Evolutionary conservation across 2,888 invertebrate species (phyloP), one percentile per base, ranked within the genome.

Genomic region (Dorcus hopei): DNA sequence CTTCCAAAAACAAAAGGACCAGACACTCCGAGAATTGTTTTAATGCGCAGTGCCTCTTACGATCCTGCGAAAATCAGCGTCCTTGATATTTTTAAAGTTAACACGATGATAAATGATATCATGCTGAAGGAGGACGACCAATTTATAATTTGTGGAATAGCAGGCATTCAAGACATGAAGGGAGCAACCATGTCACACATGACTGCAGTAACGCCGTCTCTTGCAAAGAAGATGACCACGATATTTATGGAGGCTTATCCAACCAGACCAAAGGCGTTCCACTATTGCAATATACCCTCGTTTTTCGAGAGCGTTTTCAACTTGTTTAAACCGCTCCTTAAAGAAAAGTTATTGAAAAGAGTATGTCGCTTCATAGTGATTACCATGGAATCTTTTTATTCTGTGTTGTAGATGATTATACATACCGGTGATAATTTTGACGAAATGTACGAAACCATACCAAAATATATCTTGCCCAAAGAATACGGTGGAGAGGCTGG

Each of bases 401-500:
- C 45, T 47, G 41, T 59, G 23, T 79, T 79, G 38, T 74, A 85
- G 85, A 73, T 85, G 57, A 76, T 77, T 60, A 78, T 85, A 2
- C 82, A 84, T 66, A 58, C 51, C 3, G 80, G 77, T 57, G 74
- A 79, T 52, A 76, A 82, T 66, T 77, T 80, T 57, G 82, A 85
- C 0, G 81, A 81, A 19, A 76, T 89, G 52, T 83, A 83, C 66
- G 77, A 85, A 65, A 68, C 80, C 51, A 78, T 88, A 14, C 84
- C 87, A 0, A 81, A 82, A 65, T 80, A 82, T 2, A 76, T 83
- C 48, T 74, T 89, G 48, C 88, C 88, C 0, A 74, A 72, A 5
- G 88, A 89, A 70, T 88, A 88, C 69, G 88, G 88, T 7, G 89
- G 89, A 0, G 80, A 80, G 8, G 85, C 80, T 38, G 84, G 83